Base-by-base conservation (phyloP, 2,113 vertebrate genomes). In the Pogona vitticeps region DNA sequence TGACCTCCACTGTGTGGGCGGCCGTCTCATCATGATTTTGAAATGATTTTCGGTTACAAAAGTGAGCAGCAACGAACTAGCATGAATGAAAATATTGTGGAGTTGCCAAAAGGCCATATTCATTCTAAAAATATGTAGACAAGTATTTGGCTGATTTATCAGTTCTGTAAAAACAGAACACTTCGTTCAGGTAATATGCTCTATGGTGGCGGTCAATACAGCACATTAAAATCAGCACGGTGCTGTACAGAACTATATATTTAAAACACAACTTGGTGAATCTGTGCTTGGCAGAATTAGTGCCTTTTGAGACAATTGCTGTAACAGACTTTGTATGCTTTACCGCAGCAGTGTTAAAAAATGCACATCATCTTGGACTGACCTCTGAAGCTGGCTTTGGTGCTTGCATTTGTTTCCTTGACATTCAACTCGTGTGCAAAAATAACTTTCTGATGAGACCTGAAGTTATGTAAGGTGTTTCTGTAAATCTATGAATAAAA, bases 381-480 rank as follows among this genome's bases (percentile, higher is more conserved):
- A 63, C n/a, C 70, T 40, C 17, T 73, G 71, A 38, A 73, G 38
- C 40, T n/a, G n/a, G n/a, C 71, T 38, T 73, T 73, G 36, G 36
- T 40, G 20, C 71, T 73, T n/a, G n/a, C n/a, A n/a, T n/a, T n/a
- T n/a, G n/a, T n/a, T n/a, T n/a, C n/a, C n/a, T n/a, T n/a, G 28
- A n/a, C 7, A 84, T 40, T 7, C 38, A 80, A 36, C 28, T 0
- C 3, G n/a, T 52, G 88, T 46, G 17, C 63, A 40, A 46, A 38
- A 56, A 36, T 42, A 68, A 86, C 61, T 10, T 79, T 67, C 23
- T 36, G 28, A 63, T 80, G 6, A 84, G 46, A 65, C 78, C 71
- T 2, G 2, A 82, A 81, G 65, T 3, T 0, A 1, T 1, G 14
- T 23, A 72, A n/a, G 33, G 26, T 46, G 26, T 18, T 21, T 14